These are phyloP conservation scores for Hypolimnas misippus DNA, from an alignment of 2,888 invertebrate species.

Conservation along the genomic window DNA sequence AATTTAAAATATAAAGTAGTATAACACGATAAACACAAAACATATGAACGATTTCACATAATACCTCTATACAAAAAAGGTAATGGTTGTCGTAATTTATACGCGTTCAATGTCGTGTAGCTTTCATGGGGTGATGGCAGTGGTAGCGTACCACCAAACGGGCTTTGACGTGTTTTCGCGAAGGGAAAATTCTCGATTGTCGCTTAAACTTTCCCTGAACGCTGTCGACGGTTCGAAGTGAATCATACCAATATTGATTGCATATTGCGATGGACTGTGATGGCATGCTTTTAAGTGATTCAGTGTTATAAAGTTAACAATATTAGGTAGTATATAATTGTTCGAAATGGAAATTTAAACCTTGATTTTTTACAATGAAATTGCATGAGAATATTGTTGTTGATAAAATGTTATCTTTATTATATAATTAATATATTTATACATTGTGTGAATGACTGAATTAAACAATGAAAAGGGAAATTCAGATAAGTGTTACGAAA, in stretches of 20 bases:
- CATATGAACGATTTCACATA: no score
- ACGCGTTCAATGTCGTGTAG: slow-evolving; percentile 48
- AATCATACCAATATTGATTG: not conserved
- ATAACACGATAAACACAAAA: no score
- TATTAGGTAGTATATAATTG: not conserved
- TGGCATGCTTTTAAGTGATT: not conserved
- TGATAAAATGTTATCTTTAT: not conserved
- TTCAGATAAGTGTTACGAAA: no score
- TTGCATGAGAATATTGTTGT: not conserved
- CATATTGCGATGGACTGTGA: not conserved
- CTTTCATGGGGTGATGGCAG: slow-evolving; percentile 59
- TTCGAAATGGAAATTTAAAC: not conserved
- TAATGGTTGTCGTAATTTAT: slow-evolving; percentile 47
- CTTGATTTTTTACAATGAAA: no score
- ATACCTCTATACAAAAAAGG: no score
- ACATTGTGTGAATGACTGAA: no score
- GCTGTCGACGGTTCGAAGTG: not conserved
- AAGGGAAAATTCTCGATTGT: slow-evolving; percentile 21
- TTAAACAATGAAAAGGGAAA: no score
- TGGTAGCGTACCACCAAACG: slow-evolving; percentile 69
- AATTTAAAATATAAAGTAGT: no score
- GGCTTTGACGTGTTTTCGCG: slow-evolving; percentile 61
- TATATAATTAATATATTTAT: no score
- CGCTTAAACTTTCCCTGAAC: not conserved
- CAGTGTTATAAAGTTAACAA: not conserved